These are phyloP conservation scores for Chascanopsetta lugubris DNA, from an alignment of 2,113 vertebrate species.

Conservation along the genomic window DNA sequence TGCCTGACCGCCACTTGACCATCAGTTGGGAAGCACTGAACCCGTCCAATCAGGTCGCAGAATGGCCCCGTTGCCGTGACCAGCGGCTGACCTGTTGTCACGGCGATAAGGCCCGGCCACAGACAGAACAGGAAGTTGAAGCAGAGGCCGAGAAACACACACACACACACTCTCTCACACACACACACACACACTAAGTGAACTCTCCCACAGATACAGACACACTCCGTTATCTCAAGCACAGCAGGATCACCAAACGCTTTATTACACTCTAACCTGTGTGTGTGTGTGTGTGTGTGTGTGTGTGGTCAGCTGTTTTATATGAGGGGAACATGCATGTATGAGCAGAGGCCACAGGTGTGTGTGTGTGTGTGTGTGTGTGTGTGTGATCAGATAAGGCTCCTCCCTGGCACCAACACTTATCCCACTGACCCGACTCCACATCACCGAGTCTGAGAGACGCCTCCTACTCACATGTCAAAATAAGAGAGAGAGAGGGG, in stretches of 20 bases:
- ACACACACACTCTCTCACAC: conserved; percentile 24
- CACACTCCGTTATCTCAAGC: conserved; percentile 28
- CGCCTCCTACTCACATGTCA: no score
- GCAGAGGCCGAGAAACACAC: conserved; percentile 47
- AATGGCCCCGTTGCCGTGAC: conserved; percentile 51
- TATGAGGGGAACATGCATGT: conserved; percentile 1
- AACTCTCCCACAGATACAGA: conserved; percentile 51
- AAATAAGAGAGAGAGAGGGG: no score
- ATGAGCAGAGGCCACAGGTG: not conserved
- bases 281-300: not conserved
- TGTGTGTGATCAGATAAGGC: conserved; percentile 57
- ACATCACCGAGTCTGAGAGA: conserved; percentile 32
- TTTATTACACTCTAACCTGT: conserved; percentile 1
- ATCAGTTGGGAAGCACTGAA: conserved; percentile 33
- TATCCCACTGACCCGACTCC: conserved; percentile 53
- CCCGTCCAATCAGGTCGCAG: conserved; percentile 46
- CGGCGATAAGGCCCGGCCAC: conserved; percentile 63
- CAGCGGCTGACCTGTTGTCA: conserved; percentile 68
- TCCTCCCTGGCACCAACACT: conserved; percentile 44
- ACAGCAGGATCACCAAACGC: conserved; percentile 4
- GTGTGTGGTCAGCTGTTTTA: not conserved
- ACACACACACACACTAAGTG: conserved; percentile 2
- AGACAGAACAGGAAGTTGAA: conserved; percentile 78
- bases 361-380: conserved; percentile 18
- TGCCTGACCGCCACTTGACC: conserved; percentile 65